Conservation (phyloP, 2,888 invertebrate species). For the Harpagoxenus sublaevis region DNA sequence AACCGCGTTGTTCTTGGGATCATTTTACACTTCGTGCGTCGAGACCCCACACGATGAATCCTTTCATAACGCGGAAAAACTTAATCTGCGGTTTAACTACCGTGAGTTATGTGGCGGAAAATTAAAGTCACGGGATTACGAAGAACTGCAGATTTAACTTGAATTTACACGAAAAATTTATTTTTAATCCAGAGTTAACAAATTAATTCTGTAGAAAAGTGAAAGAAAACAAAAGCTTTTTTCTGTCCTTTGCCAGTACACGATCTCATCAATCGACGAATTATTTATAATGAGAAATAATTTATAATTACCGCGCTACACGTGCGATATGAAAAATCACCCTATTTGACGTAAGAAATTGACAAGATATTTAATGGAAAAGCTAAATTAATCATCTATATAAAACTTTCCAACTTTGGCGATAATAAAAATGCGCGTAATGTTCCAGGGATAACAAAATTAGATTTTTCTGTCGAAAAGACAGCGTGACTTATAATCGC, state of each 20-base stretch:
- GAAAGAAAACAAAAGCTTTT: neutral
- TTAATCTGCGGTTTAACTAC: constrained; percentile 20
- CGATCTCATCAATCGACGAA: neutral
- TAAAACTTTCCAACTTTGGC: neutral
- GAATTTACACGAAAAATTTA: neutral
- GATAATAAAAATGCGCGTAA: neutral
- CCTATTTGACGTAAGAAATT: neutral
- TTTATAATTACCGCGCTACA: neutral
- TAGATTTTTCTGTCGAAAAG: neutral
- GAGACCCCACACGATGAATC: neutral
- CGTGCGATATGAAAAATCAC: neutral
- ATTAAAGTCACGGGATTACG: constrained; percentile 22
- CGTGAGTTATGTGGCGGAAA: neutral
- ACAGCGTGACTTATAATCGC: neutral
- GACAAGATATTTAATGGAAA: neutral
- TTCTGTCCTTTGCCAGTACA: neutral
- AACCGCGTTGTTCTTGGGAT: neutral
- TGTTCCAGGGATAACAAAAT: neutral
- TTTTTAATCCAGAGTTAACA: neutral
- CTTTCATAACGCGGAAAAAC: neutral
- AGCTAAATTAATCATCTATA: neutral
- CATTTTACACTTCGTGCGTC: neutral
- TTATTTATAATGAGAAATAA: neutral
- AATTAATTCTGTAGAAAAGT: neutral
- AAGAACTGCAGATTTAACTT: neutral